A percentile compares a stretch with the other conserved stretches of the same genome.
Conservation (phyloP, 2,888 invertebrate genomes). For the Dorcus parallelipipedus region DNA sequence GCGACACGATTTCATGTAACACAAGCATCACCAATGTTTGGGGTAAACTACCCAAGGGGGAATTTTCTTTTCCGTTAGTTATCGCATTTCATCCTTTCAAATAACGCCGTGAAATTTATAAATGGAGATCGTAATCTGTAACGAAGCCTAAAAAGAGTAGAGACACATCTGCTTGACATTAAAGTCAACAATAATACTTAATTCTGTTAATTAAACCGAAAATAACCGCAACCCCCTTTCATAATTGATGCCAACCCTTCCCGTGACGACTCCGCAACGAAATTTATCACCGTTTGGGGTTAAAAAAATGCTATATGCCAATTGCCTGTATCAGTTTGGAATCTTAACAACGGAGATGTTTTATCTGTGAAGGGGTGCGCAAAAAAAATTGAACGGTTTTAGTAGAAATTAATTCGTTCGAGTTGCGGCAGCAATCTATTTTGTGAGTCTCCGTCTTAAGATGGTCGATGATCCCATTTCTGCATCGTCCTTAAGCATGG, state of each 20-base stretch:
- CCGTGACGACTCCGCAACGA: conserved; percentile 14
- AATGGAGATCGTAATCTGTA: conserved; percentile 12
- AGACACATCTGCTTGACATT: conserved; percentile 19
- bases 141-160: not conserved
- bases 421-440: too few species aligned
- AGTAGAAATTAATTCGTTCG: too few species aligned
- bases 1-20: too few species aligned
- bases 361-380: too few species aligned
- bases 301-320: conserved; percentile 35
- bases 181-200: conserved; percentile 33
- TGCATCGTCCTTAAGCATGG: conserved; percentile 14
- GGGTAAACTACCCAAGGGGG: too few species aligned
- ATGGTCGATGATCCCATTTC: conserved; percentile 19
- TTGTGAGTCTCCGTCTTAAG: not conserved
- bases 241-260: conserved; percentile 18
- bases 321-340: conserved; percentile 36
- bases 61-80: not conserved
- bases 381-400: too few species aligned
- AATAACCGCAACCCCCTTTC: conserved; percentile 25
- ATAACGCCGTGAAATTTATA: conserved; percentile 10
- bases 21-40: too few species aligned
- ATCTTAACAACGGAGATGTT: too few species aligned
- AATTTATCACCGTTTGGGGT: conserved; percentile 41
- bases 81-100: conserved; percentile 4
- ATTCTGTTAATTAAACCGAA: conserved; percentile 34